A percentile compares a stretch with the other conserved stretches of the same genome.
phyloP scores from a whole-genome alignment of 1,140 invertebrate genomes.

The Condylostylus longicornis region DNA sequence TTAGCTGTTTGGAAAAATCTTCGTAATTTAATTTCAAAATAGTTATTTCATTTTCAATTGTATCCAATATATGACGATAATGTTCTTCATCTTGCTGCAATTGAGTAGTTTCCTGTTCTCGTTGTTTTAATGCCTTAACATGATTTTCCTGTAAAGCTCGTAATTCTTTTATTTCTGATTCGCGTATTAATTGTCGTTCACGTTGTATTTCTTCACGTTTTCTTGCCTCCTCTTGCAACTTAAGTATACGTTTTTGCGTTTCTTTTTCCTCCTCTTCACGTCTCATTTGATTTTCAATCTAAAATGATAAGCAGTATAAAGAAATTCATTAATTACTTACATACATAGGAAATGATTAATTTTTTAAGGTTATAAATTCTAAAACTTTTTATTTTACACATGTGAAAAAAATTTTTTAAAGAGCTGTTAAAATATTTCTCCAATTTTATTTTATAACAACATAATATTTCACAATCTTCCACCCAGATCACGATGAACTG shows the following conservation, averaged over 20 bases:
- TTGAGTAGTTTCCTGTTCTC: constrained; percentile 18
- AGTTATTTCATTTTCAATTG: constrained; percentile 21
- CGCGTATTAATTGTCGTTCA: constrained; percentile 20
- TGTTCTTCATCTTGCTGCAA: constrained; percentile 20
- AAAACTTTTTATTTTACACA: no score
- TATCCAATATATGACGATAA: constrained; percentile 14
- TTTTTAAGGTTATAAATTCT: no score
- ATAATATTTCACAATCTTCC: no score
- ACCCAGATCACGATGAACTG: no score
- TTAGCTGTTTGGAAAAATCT: constrained; percentile 9
- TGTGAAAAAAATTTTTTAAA: no score
- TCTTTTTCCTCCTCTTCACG: constrained; percentile 32
- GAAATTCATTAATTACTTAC: no score
- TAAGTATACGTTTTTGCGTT: constrained; percentile 22
- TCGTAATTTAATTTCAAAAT: constrained; percentile 20
- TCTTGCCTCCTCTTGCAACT: constrained; percentile 26
- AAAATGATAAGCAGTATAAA: constrained; percentile 7
- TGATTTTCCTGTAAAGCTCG: constrained; percentile 21
- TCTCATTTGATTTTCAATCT: constrained; percentile 32
- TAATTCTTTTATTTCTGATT: constrained; percentile 22
- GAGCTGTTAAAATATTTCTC: no score
- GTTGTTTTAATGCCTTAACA: constrained; percentile 19
- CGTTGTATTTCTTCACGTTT: constrained; percentile 21
- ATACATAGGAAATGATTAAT: no score
- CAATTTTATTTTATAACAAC: no score